Conservation (phyloP, 2,888 invertebrate species). For the Mesoligia furuncula region DNA sequence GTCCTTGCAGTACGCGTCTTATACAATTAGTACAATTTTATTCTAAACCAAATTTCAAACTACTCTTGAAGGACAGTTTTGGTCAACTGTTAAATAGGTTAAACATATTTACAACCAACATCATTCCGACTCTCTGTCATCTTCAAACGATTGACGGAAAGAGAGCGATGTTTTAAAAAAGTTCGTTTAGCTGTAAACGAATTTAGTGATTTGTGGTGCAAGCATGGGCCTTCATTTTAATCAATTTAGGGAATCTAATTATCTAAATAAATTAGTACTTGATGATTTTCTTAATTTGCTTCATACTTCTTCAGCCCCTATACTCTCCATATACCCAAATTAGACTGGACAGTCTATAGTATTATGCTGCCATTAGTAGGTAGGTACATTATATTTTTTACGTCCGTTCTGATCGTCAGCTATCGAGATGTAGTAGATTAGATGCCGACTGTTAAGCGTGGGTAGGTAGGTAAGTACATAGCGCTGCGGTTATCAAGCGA, state of each 20-base stretch:
- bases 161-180: neutral
- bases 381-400: slow-evolving; percentile 49
- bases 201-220: neutral
- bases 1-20: too few relatives aligned
- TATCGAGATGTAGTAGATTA: slow-evolving; percentile 81
- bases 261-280: neutral
- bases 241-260: neutral
- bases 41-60: neutral
- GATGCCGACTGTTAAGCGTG: slow-evolving; percentile 71
- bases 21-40: neutral
- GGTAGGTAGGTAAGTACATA: slow-evolving; percentile 60
- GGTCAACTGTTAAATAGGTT: neutral
- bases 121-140: too few relatives aligned
- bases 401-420: slow-evolving; percentile 62
- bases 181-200: neutral
- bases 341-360: slow-evolving; percentile 9
- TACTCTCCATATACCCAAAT: slow-evolving; percentile 8
- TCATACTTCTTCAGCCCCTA: neutral
- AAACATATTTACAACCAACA: neutral
- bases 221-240: neutral
- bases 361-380: slow-evolving; percentile 16
- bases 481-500: slow-evolving; percentile 70
- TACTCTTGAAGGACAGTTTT: neutral
- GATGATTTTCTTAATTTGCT: neutral
- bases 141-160: neutral